Evolutionary conservation across 2,888 invertebrate species (phyloP), one percentile per base, ranked within the genome.

Genomic region (Slavum lentiscoides): DNA sequence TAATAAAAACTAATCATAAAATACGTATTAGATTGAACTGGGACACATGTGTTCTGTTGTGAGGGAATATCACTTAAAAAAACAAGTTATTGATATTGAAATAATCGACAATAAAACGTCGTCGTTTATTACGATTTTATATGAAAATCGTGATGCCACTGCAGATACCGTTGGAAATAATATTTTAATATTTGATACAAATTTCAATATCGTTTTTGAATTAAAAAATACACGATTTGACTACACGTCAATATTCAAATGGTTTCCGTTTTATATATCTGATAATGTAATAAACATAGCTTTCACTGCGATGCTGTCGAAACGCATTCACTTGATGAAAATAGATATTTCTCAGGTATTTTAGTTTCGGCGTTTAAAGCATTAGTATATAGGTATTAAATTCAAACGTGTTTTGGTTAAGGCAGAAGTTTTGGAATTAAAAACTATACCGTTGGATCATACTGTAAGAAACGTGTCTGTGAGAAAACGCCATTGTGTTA

Each of bases 181-280:
- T 43, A 43, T 80, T 19, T 13, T 70, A 55, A 66, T 80, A 64
- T 80, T 55, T 15, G 70, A 80, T 66, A 19, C 8, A n/a, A 3
- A 72, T 64, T 80, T 80, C n/a, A 72, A 66, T 3, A 23, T 19
- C 9, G 55, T 80, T 58, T 80, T 72, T 13, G 19, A 66, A 58
- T n/a, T 58, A 17, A 43, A 39, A 9, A 39, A 80, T 30, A 23
- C n/a, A 0, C 23, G 58, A 19, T n/a, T 39, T 43, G 19, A 43
- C 1, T 80, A 64, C 39, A 72, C 80, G 4, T 66, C 72, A 17
- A 6, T 80, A 1, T 80, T 55, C 8, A 72, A 70, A 64, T 72
- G 80, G 80, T 39, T 17, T 13, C 19, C 70, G 17, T 62, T 13
- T 23, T 19, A 1, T 11, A 9, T 19, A 2, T 5, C 19, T 0